Conservation (phyloP, 2,888 invertebrate genomes). For the Galerucella nymphaeae region DNA sequence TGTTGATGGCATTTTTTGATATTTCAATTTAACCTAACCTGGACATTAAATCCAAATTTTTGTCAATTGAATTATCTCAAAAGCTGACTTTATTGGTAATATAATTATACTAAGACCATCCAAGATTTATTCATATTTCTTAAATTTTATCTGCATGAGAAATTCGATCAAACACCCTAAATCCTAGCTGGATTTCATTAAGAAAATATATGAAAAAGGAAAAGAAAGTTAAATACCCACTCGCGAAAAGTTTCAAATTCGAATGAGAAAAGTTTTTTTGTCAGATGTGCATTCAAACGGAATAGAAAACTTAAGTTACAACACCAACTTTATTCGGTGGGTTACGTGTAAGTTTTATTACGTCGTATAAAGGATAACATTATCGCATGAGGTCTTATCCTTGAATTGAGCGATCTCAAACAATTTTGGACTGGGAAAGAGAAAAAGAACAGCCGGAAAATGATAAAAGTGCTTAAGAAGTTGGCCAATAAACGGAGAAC, state of each 20-base stretch:
- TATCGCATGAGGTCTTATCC: conserved; percentile 3
- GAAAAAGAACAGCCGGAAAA: background rate
- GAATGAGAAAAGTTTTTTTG: conserved; percentile 34
- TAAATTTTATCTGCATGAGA: background rate
- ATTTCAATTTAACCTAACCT: no score
- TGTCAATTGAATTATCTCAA: no score
- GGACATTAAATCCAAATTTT: no score
- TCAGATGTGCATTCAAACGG: conserved; percentile 30
- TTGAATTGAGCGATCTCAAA: conserved; percentile 1
- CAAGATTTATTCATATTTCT: background rate
- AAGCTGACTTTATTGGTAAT: background rate
- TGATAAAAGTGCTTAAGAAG: background rate
- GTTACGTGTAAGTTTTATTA: conserved; percentile 7
- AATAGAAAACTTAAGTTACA: conserved; percentile 27
- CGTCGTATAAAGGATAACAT: conserved; percentile 10
- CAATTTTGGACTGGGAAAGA: background rate
- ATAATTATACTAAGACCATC: background rate
- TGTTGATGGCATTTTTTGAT: no score
- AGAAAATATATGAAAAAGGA: conserved; percentile 27
- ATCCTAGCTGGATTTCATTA: conserved; percentile 27
- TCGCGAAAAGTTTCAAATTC: conserved; percentile 22
- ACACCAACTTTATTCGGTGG: background rate
- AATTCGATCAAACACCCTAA: conserved; percentile 12
- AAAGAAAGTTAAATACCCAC: conserved; percentile 25
- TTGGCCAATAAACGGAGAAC: background rate